phyloP scores from a whole-genome alignment of 2,797 vertebrate species.

The Crossoptilon crossoptilon region DNA sequence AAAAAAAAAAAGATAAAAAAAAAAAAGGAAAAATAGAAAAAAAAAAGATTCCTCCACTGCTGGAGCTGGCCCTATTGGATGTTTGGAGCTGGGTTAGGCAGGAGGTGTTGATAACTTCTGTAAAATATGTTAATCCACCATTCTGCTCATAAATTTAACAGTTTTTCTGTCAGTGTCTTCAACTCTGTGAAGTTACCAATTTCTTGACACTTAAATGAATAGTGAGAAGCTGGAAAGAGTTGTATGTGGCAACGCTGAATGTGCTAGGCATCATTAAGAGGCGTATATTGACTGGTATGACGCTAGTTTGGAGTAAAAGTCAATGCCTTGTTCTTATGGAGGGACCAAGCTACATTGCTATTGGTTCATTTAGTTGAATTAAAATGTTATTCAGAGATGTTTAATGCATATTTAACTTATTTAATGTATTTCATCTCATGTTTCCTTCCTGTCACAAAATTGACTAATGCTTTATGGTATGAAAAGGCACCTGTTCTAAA shows the following conservation, averaged over 20 bases:
- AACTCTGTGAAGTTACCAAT: slow-evolving; percentile 43
- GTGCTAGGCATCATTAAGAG: slow-evolving; percentile 18
- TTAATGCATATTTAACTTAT: slow-evolving; percentile 82
- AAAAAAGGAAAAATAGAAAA: slow-evolving; percentile 4
- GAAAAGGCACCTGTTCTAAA: slow-evolving; percentile 49
- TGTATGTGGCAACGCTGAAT: not conserved
- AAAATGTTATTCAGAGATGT: slow-evolving; percentile 73
- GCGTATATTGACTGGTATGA: not conserved
- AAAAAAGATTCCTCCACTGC: slow-evolving; percentile 54
- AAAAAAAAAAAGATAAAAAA: not conserved
- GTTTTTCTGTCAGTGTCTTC: slow-evolving; percentile 67
- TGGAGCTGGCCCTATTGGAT: slow-evolving; percentile 67
- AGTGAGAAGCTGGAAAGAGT: slow-evolving; percentile 26
- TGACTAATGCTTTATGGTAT: slow-evolving; percentile 58
- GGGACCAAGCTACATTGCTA: slow-evolving; percentile 79
- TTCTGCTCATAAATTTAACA: slow-evolving; percentile 54
- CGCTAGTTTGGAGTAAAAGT: not conserved
- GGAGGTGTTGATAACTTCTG: slow-evolving; percentile 50
- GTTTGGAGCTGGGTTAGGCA: slow-evolving; percentile 55
- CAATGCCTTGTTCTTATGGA: slow-evolving; percentile 70
- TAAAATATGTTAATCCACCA: slow-evolving; percentile 55
- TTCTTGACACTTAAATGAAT: slow-evolving; percentile 43
- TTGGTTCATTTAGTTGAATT: slow-evolving; percentile 73
- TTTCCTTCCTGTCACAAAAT: slow-evolving; percentile 77
- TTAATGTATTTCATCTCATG: slow-evolving; percentile 84